Evolutionary conservation across 2,888 invertebrate genomes (phyloP).

Genomic region (Taphrorychus bicolor): DNA sequence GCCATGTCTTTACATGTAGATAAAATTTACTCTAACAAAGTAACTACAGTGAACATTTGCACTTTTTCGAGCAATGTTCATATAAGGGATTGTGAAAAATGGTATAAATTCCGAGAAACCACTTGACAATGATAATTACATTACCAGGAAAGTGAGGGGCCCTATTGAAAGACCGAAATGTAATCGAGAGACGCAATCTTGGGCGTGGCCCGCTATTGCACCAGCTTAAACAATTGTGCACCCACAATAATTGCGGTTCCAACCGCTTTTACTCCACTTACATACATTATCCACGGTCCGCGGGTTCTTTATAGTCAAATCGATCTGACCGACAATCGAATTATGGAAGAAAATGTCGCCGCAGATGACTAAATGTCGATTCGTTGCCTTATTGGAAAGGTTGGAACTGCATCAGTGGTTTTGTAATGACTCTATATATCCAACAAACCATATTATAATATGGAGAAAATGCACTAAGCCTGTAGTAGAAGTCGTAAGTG

Average conservation of each 20-base stretch:
- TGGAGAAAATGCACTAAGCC: too few relatives aligned
- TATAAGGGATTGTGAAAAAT: too few relatives aligned
- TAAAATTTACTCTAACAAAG: too few relatives aligned
- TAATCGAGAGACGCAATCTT: conserved; percentile 5
- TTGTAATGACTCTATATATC: too few relatives aligned
- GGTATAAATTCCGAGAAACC: too few relatives aligned
- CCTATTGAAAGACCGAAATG: background rate
- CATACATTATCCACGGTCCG: conserved; percentile 32
- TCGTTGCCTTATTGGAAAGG: too few relatives aligned
- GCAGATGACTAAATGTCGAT: background rate
- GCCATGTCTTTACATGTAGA: too few relatives aligned
- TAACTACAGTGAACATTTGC: too few relatives aligned
- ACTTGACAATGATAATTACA: too few relatives aligned
- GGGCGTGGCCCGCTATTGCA: conserved; percentile 26
- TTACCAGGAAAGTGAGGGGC: conserved; percentile 1
- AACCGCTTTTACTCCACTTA: conserved; percentile 28
- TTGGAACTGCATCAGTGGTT: too few relatives aligned
- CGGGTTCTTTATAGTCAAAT: background rate
- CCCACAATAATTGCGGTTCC: conserved; percentile 23
- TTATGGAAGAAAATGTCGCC: background rate
- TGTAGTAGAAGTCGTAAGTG: background rate
- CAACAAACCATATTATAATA: too few relatives aligned
- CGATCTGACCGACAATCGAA: background rate
- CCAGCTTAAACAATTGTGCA: conserved; percentile 32
- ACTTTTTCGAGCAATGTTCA: too few relatives aligned